A percentile compares a stretch with the other conserved stretches of the same genome.
Evolutionary conservation across 2,797 vertebrate species (phyloP).

Genomic region (Helarctos malayanus): DNA sequence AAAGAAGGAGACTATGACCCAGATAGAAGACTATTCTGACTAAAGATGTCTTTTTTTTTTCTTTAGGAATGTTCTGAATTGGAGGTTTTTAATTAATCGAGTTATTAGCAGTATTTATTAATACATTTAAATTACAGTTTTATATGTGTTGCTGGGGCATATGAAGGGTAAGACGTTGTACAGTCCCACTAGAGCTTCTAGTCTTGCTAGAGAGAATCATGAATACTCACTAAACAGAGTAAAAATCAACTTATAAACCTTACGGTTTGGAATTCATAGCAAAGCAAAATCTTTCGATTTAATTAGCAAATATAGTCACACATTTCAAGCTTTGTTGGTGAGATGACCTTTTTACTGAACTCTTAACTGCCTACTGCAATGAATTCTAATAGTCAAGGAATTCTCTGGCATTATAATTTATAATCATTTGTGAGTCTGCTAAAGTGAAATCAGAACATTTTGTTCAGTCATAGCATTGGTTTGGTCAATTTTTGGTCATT

Average conservation of each 20-base stretch:
- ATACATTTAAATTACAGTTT: not conserved
- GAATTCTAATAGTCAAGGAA: not conserved
- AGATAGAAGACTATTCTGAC: not conserved
- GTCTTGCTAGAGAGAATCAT: not conserved
- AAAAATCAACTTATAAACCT: not conserved
- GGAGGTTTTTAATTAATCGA: conserved; percentile 31
- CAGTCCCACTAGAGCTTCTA: not conserved
- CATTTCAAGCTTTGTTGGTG: not conserved
- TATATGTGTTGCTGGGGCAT: not conserved
- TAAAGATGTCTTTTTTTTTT: not conserved
- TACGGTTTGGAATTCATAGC: not conserved
- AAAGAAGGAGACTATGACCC: conserved; percentile 42
- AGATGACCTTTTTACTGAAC: not conserved
- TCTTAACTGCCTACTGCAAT: not conserved
- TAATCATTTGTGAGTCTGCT: not conserved
- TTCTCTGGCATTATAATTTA: not conserved
- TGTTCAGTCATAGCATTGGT: not conserved
- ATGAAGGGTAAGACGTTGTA: not conserved
- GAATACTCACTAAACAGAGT: not conserved
- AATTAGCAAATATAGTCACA: not conserved
- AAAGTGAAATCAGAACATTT: conserved; percentile 27
- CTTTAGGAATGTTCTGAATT: conserved; percentile 52
- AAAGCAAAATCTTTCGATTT: not conserved
- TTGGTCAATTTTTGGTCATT: not conserved
- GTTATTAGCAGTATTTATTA: not conserved